phyloP scores from a whole-genome alignment of 1,140 invertebrate species.

The Globodera ellingtonae region DNA sequence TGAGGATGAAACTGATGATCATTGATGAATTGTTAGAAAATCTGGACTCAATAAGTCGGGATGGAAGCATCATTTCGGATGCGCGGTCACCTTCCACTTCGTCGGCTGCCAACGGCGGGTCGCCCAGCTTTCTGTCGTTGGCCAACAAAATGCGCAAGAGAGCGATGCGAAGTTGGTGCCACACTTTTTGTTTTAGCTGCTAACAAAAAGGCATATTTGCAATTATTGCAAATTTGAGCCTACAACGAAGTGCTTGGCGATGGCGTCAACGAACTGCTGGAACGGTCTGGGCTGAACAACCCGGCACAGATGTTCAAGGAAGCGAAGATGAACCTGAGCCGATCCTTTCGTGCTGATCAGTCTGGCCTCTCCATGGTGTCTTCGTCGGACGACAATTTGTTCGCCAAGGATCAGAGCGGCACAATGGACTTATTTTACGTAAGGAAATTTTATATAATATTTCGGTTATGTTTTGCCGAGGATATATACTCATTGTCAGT shows the following conservation, averaged over 20 bases:
- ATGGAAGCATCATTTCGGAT: constrained; percentile 32
- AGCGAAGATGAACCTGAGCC: constrained; percentile 57
- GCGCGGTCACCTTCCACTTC: constrained; percentile 9
- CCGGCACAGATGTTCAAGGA: constrained; percentile 45
- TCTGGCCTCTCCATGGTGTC: constrained; percentile 32
- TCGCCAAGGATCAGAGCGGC: constrained; percentile 19
- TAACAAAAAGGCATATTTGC: constrained; percentile 19
- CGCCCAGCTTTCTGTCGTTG: constrained; percentile 53
- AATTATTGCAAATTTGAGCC: constrained; percentile 33
- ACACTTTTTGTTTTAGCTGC: background rate
- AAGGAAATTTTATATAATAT: background rate
- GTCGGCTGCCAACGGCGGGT: constrained; percentile 10
- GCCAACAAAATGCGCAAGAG: constrained; percentile 56
- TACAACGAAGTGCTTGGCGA: constrained; percentile 54
- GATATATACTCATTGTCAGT: background rate
- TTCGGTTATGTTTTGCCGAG: too few species aligned
- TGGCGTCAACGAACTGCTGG: constrained; percentile 40
- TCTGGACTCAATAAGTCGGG: constrained; percentile 23
- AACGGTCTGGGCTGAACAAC: constrained; percentile 49
- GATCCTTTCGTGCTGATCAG: constrained; percentile 32
- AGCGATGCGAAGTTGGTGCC: constrained; percentile 48
- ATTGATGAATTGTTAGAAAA: constrained; percentile 30
- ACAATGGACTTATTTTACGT: constrained; percentile 34
- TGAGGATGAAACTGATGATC: background rate
- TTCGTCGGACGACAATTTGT: constrained; percentile 22